Base-by-base conservation (phyloP, 2,113 vertebrate genomes). In the Cyanoliseus patagonus region DNA sequence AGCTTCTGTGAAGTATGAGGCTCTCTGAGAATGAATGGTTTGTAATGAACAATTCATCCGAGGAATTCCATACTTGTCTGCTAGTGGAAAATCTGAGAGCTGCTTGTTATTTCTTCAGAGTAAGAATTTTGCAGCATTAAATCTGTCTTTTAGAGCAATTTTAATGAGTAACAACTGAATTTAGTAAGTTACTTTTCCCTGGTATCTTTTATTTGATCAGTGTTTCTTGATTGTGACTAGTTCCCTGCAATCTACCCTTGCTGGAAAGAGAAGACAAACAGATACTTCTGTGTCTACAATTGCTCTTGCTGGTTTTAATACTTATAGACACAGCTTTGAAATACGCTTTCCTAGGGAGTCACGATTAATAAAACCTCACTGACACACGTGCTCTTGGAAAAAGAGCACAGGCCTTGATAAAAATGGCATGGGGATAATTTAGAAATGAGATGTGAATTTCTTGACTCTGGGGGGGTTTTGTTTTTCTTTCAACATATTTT, bases 341-440 rank as follows among this genome's bases (percentile, higher is more conserved):
- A 83, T 41, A 51, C 20, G 3, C n/a, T 93, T 63, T 92, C 16
- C 64, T 87, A 69, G n/a, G 49, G 14, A 64, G 49, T 49, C 17
- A 39, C 28, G 75, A 27, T 70, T 72, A 74, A 37, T 63, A 61
- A 76, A 69, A 87, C 73, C 7, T 33, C 15, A 57, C 14, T 11
- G 27, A 20, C 19, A 37, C 27, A 24, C 0, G 0, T 44, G 11
- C 27, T 53, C 6, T 33, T 83, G 44, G 66, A 41, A 64, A 74
- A 95, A 64, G 13, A 49, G 31, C 20, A 22, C 10, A 46, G 20
- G 17, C 17, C 7, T 22, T 19, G 30, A 10, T 69, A 66, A 66
- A 89, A 95, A 88, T 52, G 17, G 15, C 27, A 47, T 41, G 24
- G 35, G 42, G 20, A 52, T 88, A 24, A 44, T 84, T 90, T 92